Base-by-base conservation (phyloP, 2,113 vertebrate species). In the Aleadryas rufinucha region DNA sequence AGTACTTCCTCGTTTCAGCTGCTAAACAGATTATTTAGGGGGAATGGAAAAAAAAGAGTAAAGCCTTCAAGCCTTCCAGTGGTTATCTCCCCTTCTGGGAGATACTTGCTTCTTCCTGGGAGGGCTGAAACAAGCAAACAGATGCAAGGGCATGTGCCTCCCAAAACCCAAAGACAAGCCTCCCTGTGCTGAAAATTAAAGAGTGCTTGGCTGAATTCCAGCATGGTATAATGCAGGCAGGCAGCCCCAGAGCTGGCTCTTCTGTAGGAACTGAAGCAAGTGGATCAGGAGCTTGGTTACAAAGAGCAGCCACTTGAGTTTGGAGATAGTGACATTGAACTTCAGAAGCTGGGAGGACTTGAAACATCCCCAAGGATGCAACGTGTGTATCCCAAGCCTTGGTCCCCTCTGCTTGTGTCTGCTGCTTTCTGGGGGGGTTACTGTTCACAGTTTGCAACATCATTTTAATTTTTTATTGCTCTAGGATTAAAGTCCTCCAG, bases 121-220 rank as follows among this genome's bases (percentile, higher is more conserved):
- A 52, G 21, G 14, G 10, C 2, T 45, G 30, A 60, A 84, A 53
- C 60, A 31, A 81, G 59, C 18, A 24, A 77, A 77, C 9, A 41
- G 41, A 26, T n/a, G 21, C 16, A 68, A 81, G 35, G 45, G n/a
- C 31, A 47, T 23, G 24, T 30, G 37, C 14, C 14, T 64, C 53
- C 9, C 0, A 0, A 71, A 76, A 42, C 20, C 53, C 44, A 7
- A 23, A 68, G 54, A 27, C 21, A 47, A 56, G 37, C 13, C 19
- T 52, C 30, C 22, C 24, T 41, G 22, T 15, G 5, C 59, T 44
- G 53, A 28, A 65, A 47, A 27, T 41, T 18, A 56, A 24, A 8
- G 9, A 37, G 49, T 26, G 19, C 4, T 47, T 63, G 84, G 56
- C 60, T 84, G 50, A 16, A 26, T 20, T 65, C 22, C 60, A 57